A percentile compares a stretch with the other conserved stretches of the same genome.
Evolutionary conservation across 2,888 invertebrate genomes (phyloP).

Genomic region (Megaustenia siamemsis): DNA sequence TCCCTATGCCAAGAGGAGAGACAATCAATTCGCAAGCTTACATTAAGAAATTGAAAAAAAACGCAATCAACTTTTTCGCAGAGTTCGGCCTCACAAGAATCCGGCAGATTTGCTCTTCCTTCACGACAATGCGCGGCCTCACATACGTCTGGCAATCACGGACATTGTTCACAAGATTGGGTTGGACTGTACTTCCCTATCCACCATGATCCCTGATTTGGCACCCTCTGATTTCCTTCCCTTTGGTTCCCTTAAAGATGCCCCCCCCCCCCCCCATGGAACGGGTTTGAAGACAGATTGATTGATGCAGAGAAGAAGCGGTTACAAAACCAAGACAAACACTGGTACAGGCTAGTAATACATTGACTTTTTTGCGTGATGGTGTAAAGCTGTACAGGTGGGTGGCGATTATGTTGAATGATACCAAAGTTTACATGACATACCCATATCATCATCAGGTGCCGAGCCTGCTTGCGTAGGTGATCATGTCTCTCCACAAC

Average conservation of each 20-base stretch:
- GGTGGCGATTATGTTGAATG: too few species aligned
- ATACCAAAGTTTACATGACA: too few species aligned
- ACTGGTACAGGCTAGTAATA: too few species aligned
- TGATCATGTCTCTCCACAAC: too few species aligned
- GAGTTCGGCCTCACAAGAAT: conserved; percentile 12
- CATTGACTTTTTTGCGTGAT: too few species aligned
- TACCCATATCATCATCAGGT: too few species aligned
- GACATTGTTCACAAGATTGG: background rate
- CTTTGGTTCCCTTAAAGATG: background rate
- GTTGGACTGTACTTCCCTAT: background rate
- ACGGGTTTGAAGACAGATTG: background rate
- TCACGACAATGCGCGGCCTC: background rate
- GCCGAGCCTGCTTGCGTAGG: too few species aligned
- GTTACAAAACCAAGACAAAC: too few species aligned
- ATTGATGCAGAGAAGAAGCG: too few species aligned
- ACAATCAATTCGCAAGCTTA: conserved; percentile 4
- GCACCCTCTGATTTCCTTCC: background rate
- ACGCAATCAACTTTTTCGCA: background rate
- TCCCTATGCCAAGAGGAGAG: conserved; percentile 20
- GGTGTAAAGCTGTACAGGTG: too few species aligned
- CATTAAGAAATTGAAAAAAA: background rate
- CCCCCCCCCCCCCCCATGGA: background rate
- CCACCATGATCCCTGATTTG: background rate
- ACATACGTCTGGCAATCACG: conserved; percentile 15
- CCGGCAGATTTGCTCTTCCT: conserved; percentile 5